phyloP scores from a whole-genome alignment of 2,888 invertebrate genomes.

The Drosophila meridiana region DNA sequence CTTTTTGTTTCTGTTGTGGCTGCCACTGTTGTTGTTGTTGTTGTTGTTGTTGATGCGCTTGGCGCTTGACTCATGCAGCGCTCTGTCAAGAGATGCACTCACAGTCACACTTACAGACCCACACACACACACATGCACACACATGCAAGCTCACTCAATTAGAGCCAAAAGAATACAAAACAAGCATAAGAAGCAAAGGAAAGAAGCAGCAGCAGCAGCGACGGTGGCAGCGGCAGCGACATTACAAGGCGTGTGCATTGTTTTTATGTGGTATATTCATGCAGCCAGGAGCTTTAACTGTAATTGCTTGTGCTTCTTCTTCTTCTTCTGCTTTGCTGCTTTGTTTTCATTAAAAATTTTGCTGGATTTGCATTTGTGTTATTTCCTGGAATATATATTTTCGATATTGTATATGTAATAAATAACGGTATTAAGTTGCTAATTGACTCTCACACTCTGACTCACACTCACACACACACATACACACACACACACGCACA shows the following conservation, averaged over 20 bases:
- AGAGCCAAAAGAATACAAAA: constrained; percentile 25
- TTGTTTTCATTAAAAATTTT: constrained; percentile 21
- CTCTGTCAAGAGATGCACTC: constrained; percentile 61
- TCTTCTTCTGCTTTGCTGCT: not conserved
- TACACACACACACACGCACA: constrained; percentile 4
- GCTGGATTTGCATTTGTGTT: constrained; percentile 22
- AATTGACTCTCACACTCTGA: constrained; percentile 47
- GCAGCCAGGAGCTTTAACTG: constrained; percentile 46
- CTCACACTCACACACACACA: constrained; percentile 26
- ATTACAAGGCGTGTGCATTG: constrained; percentile 54
- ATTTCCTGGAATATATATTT: constrained; percentile 37
- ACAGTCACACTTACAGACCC: constrained; percentile 21
- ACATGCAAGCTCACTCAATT: constrained; percentile 39
- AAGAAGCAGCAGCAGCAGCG: constrained; percentile 15
- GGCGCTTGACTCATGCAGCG: constrained; percentile 79
- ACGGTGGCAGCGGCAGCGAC: not conserved
- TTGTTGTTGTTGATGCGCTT: constrained; percentile 37
- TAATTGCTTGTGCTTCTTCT: constrained; percentile 5
- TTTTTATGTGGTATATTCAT: constrained; percentile 33
- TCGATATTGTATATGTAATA: constrained; percentile 10
- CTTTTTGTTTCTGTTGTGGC: constrained; percentile 33
- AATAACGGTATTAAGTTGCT: constrained; percentile 48
- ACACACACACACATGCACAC: constrained; percentile 1
- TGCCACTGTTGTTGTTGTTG: constrained; percentile 32
- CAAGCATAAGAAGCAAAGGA: constrained; percentile 25